Evolutionary conservation across 1,140 invertebrate species (phyloP).

Genomic region (Steinernema feltiae): DNA sequence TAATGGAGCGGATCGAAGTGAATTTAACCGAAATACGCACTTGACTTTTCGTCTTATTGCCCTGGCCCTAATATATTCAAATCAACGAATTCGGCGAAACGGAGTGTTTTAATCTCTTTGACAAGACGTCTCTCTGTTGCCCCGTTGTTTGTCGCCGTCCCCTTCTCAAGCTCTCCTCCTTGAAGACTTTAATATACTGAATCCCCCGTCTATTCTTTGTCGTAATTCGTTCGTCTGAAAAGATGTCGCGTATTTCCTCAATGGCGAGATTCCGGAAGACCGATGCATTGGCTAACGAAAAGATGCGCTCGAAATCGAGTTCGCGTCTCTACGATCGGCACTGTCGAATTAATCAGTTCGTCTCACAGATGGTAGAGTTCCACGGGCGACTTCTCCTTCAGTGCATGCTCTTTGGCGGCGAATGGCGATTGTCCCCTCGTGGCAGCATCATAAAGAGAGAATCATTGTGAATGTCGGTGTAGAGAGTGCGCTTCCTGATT

Average conservation of each 20-base stretch:
- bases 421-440: too few species aligned
- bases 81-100: not conserved
- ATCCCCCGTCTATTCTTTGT: not conserved
- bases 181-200: slow-evolving; percentile 9
- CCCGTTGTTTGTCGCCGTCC: not conserved
- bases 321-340: slow-evolving; percentile 37
- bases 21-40: slow-evolving; percentile 9
- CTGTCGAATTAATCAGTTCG: slow-evolving; percentile 17
- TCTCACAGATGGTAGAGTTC: not conserved
- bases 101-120: slow-evolving; percentile 4
- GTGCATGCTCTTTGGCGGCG: not conserved
- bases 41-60: slow-evolving; percentile 8
- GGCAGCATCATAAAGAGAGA: too few species aligned
- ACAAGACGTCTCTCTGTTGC: not conserved
- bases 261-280: slow-evolving; percentile 54
- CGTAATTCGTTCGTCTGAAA: not conserved
- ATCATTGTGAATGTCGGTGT: too few species aligned
- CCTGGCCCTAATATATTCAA: not conserved
- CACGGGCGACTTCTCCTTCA: not conserved
- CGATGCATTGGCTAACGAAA: slow-evolving; percentile 25
- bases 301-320: slow-evolving; percentile 39
- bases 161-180: not conserved
- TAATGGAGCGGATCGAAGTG: slow-evolving; percentile 1
- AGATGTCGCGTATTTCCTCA: slow-evolving; percentile 55
- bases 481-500: not conserved